These are phyloP conservation scores for Scarus forsteni DNA, from an alignment of 2,797 vertebrate species.

Conservation along the genomic window DNA sequence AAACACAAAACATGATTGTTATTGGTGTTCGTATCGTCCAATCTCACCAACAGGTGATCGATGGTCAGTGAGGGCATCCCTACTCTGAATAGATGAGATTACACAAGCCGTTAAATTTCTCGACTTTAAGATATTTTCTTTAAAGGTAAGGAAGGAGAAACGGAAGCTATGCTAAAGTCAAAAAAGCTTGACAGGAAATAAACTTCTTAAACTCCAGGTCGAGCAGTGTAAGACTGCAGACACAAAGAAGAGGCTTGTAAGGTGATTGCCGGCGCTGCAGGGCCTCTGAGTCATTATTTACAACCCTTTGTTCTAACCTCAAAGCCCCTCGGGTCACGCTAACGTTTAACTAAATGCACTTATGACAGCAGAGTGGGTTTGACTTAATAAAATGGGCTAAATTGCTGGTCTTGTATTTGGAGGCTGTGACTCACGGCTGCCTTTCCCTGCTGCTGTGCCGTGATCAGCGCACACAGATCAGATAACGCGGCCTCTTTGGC, in stretches of 20 bases:
- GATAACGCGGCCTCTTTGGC: constrained; percentile 48
- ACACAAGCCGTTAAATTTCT: no score
- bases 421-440: constrained; percentile 3
- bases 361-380: constrained; percentile 30
- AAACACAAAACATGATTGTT: no score
- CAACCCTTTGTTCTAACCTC: constrained; percentile 5
- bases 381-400: constrained; percentile 29
- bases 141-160: not conserved
- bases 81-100: no score
- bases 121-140: not conserved
- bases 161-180: not conserved
- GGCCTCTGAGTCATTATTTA: constrained; percentile 9
- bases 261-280: constrained; percentile 20
- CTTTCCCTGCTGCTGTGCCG: not conserved
- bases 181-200: constrained; percentile 5
- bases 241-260: not conserved
- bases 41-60: no score
- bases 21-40: no score
- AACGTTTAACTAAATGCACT: constrained; percentile 38
- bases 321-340: not conserved
- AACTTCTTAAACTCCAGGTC: not conserved
- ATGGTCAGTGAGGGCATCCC: no score
- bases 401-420: not conserved
- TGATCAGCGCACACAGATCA: constrained; percentile 40
- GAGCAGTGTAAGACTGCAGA: constrained; percentile 13